phyloP scores from a whole-genome alignment of 2,113 vertebrate species.

The Eptatretus burgeri region DNA sequence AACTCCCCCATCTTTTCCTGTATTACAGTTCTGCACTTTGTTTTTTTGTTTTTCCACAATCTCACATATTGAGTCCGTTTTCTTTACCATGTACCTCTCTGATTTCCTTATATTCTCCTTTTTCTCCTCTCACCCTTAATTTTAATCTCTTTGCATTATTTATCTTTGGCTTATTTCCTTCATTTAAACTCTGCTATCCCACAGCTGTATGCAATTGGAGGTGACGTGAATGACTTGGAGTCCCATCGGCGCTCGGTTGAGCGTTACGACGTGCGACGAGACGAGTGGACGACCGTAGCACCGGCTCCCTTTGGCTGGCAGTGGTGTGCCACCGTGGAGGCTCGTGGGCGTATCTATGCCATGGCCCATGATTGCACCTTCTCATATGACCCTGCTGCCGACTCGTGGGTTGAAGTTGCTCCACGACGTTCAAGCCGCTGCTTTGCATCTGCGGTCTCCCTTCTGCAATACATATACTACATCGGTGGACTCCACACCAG shows the following conservation, averaged over 20 bases:
- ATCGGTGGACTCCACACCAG: conserved; percentile 70
- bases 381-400: conserved; percentile 66
- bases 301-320: conserved; percentile 69
- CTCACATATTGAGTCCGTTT: too few species aligned
- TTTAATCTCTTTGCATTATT: too few species aligned
- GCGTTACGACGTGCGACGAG: conserved; percentile 59
- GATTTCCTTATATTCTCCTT: too few species aligned
- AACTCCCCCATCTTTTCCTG: too few species aligned
- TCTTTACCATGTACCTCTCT: too few species aligned
- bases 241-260: conserved; percentile 72
- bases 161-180: too few species aligned
- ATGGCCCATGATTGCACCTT: conserved; percentile 81
- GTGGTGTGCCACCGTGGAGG: conserved; percentile 55
- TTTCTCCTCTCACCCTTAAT: too few species aligned
- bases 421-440: conserved; percentile 60
- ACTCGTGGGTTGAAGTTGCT: conserved; percentile 84
- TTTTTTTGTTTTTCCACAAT: too few species aligned
- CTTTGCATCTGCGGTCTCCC: conserved; percentile 62
- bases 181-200: conserved; percentile 13
- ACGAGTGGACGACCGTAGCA: conserved; percentile 74
- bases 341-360: conserved; percentile 65
- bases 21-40: too few species aligned
- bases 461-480: conserved; percentile 79
- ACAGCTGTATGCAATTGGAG: conserved; percentile 75
- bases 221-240: conserved; percentile 53